These are phyloP conservation scores for Molossus alvarezi DNA, from an alignment of 2,797 vertebrate species.

Conservation along the genomic window DNA sequence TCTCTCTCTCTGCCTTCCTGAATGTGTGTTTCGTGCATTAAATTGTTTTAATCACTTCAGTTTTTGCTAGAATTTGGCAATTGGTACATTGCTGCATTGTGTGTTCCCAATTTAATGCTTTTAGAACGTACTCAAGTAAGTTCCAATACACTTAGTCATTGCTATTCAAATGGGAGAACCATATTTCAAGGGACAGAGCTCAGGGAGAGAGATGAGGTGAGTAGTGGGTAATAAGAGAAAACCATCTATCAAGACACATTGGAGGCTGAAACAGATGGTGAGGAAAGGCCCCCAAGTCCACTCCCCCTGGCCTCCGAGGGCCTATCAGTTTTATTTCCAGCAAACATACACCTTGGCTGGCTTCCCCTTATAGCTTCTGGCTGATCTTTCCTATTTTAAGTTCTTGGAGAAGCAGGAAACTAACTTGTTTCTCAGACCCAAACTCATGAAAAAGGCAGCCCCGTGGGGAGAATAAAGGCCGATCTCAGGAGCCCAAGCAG, in stretches of 20 bases:
- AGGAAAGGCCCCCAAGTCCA: constrained; percentile 84
- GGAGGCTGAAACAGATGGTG: constrained; percentile 89
- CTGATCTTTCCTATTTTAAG: constrained; percentile 75
- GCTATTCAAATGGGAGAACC: constrained; percentile 88
- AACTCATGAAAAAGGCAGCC: constrained; percentile 32
- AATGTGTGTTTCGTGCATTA: constrained; percentile 89
- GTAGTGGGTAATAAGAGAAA: constrained; percentile 89
- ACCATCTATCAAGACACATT: constrained; percentile 89
- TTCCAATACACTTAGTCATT: constrained; percentile 91
- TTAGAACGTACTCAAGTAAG: constrained; percentile 89
- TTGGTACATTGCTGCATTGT: constrained; percentile 83
- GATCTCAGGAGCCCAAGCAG: neutral
- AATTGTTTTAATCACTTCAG: constrained; percentile 89
- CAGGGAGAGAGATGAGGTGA: constrained; percentile 88
- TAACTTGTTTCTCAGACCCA: constrained; percentile 80
- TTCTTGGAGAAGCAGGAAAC: constrained; percentile 70
- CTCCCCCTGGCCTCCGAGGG: constrained; percentile 84
- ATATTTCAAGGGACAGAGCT: constrained; percentile 90
- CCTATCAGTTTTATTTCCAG: constrained; percentile 86
- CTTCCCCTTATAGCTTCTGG: constrained; percentile 83
- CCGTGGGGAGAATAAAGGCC: neutral
- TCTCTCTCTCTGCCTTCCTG: constrained; percentile 70
- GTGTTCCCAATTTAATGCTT: constrained; percentile 90
- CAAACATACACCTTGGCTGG: constrained; percentile 87
- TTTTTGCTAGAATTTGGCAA: constrained; percentile 90